These are phyloP conservation scores for Lutraria rhynchaena DNA, from an alignment of 1,140 invertebrate species.

Conservation along the genomic window DNA sequence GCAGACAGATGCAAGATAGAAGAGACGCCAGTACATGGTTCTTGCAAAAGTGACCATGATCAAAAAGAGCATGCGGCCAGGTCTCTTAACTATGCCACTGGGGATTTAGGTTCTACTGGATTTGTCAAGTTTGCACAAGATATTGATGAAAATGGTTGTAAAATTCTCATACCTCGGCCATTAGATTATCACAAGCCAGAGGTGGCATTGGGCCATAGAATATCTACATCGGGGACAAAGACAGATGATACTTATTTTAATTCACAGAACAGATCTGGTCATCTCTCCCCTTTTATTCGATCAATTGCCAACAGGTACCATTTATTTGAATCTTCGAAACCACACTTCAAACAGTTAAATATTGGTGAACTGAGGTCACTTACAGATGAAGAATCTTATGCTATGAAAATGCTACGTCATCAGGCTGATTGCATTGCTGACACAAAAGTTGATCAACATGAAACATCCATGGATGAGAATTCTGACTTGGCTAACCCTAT, in stretches of 20 bases:
- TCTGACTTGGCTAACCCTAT: conserved; percentile 1
- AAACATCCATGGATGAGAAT: background rate
- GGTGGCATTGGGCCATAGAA: background rate
- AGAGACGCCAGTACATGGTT: conserved; percentile 15
- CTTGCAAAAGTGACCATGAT: background rate
- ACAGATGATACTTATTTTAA: conserved; percentile 58
- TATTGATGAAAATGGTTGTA: conserved; percentile 36
- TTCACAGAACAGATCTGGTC: conserved; percentile 52
- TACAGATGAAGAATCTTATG: background rate
- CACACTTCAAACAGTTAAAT: conserved; percentile 11
- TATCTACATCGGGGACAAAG: background rate
- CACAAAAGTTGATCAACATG: background rate
- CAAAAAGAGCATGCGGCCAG: background rate
- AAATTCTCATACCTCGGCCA: background rate
- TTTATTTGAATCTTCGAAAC: conserved; percentile 39
- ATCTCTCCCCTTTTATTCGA: conserved; percentile 68
- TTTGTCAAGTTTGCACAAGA: conserved; percentile 35
- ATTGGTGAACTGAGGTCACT: background rate
- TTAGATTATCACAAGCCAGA: background rate
- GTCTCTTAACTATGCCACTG: conserved; percentile 10
- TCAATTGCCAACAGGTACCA: conserved; percentile 63
- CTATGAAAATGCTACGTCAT: background rate
- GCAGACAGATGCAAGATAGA: background rate
- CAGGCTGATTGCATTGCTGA: background rate
- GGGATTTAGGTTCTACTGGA: conserved; percentile 4